Evolutionary conservation across 1,140 invertebrate genomes (phyloP), one percentile per base, ranked within the genome.

Genomic region (Archivesica marissinica): DNA sequence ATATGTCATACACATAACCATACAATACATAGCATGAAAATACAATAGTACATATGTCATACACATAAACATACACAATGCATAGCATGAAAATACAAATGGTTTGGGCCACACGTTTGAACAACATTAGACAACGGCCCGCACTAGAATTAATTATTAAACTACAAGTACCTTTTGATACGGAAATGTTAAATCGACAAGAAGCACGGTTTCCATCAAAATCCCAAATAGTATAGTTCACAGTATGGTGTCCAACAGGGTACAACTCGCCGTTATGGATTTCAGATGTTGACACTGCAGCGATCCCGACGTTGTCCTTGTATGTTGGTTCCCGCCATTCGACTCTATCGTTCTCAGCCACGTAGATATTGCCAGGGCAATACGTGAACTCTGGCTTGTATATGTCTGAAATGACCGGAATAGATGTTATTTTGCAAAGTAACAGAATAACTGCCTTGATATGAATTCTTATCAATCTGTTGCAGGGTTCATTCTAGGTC

Each of bases 331-430:
- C 74, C 20, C 39, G 15, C 74, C 74, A 76, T 17, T 20, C 23
- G 6, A 28, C 30, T 6, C 1, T 0, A 15, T 56, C 74, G 20
- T 41, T 33, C 13, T 76, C 74, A 39, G 30, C 3, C 0, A 76
- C 38, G 7, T 23, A 25, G 0, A 76, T 59, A 41, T 76, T 35
- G n/a, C 33, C 74, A 13, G 74, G 74, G 44, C 74, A 76, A 44
- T 13, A 33, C 3, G 33, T 9, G 47, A 38, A 56, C 25, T 39
- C 17, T 35, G 74, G 74, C 35, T 2, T 28, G 33, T 28, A 39
- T 3, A 41, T 20, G 30, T 76, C 74, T 76, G 17, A 25, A 33
- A 38, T n/a, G n/a, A n/a, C n/a, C n/a, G n/a, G n/a, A n/a, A n/a
- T n/a, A n/a, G n/a, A n/a, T n/a, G n/a, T n/a, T n/a, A n/a, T n/a